Base-by-base conservation (phyloP, 2,888 invertebrate genomes). In the Cryptus viduatorius region DNA sequence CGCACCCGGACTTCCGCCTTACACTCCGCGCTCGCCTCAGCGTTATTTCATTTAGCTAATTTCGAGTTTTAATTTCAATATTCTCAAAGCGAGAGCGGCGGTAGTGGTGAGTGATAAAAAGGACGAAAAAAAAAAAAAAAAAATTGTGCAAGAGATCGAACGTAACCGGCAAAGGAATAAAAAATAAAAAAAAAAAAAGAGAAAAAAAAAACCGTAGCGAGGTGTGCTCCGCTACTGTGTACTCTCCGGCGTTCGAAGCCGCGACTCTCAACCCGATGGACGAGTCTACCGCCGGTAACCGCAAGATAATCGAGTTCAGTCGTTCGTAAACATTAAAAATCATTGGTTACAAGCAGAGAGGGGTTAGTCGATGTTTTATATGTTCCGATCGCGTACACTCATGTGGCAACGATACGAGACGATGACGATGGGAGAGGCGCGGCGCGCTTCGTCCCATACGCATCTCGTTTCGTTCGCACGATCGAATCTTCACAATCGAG, bases 261-360 rank as follows among this genome's bases (percentile, higher is more conserved):
- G 29, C 64, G 50, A 37, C 31, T 4, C 42, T 7, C 42, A 8
- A 59, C 72, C 8, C n/a, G 44, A 37, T n/a, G 42, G 59, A 72
- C 24, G 59, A 56, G 42, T 53, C 50, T 50, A 50, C 53, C 65
- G 19, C 16, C 73, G 29, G n/a, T 61, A 59, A 78, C 19, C 56
- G 77, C 67, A 12, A 77, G 72, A 88, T 87, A 91, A 92, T 91
- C 89, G 89, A 86, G 86, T 64, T 87, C 90, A 88, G 89, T 89
- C 91, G 89, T 87, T 90, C 85, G 92, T 90, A 91, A 92, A 92
- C 87, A 89, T 90, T 91, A 92, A 92, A 92, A 92, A 92, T 92
- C 90, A 92, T 90, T 91, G 90, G 89, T 89, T 89, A 44, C 24
- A 65, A 48, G 31, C 50, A 24, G 75, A 37, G 31, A 19, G 72